Conservation (phyloP, 2,113 vertebrate species). For the Percopsis transmontana region DNA sequence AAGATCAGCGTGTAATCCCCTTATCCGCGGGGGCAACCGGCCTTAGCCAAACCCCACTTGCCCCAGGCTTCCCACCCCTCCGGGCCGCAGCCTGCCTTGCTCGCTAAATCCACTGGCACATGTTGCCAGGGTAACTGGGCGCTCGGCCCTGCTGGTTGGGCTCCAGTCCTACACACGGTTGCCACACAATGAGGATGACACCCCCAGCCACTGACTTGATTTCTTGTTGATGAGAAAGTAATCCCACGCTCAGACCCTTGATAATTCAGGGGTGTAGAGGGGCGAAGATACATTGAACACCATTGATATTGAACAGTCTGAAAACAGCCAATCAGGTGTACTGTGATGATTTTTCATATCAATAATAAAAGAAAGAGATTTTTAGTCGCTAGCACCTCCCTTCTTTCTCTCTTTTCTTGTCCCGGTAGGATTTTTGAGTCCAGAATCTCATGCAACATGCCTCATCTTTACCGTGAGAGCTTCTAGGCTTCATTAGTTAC, state of each 20-base stretch:
- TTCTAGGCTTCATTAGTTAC: too few species aligned
- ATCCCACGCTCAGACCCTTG: too few species aligned
- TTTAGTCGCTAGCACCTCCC: too few species aligned
- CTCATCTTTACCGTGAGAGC: too few species aligned
- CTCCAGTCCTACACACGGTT: conserved; percentile 20
- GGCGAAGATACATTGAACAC: too few species aligned
- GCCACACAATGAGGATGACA: conserved; percentile 10
- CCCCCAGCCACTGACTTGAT: not conserved
- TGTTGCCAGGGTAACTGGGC: conserved; percentile 33
- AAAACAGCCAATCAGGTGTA: too few species aligned
- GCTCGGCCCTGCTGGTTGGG: conserved; percentile 22
- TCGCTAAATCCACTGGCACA: not conserved
- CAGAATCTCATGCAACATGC: too few species aligned
- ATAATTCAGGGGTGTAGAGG: too few species aligned
- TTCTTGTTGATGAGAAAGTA: not conserved
- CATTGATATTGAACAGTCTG: too few species aligned
- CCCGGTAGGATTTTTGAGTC: too few species aligned
- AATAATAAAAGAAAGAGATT: not conserved
- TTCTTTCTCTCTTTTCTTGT: too few species aligned
- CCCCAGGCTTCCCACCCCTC: conserved; percentile 32
- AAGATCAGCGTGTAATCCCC: conserved; percentile 60
- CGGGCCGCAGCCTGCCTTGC: conserved; percentile 30
- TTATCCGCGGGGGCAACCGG: conserved; percentile 35
- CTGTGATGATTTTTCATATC: not conserved
- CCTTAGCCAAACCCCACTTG: conserved; percentile 41